Conservation (phyloP, 2,888 invertebrate species). For the Tryphoninae sp. region DNA sequence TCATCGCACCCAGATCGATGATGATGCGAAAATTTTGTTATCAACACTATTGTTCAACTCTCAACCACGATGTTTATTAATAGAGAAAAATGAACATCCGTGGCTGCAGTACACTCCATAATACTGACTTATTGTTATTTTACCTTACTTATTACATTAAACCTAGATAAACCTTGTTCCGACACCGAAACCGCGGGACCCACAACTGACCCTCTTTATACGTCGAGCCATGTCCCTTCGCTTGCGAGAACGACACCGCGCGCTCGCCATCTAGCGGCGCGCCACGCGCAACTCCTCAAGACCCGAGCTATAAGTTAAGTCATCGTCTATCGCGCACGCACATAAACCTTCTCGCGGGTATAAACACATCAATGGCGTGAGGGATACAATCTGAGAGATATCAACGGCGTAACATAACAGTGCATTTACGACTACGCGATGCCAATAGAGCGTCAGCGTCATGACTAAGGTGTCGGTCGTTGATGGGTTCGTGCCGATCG, state of each 20-base stretch:
- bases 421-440: neutral
- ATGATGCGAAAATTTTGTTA: neutral
- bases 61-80: neutral
- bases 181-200: too few species aligned
- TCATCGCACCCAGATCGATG: neutral
- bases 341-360: neutral
- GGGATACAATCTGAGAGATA: neutral
- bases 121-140: too few species aligned
- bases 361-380: neutral
- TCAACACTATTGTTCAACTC: neutral
- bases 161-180: too few species aligned
- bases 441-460: conserved; percentile 9
- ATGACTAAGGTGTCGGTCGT: conserved; percentile 28
- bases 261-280: conserved; percentile 4
- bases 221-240: neutral
- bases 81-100: neutral
- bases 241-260: neutral
- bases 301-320: neutral
- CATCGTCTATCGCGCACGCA: neutral
- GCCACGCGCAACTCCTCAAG: neutral
- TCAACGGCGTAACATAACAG: neutral
- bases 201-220: neutral
- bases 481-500: conserved; percentile 34
- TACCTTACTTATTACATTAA: too few species aligned
- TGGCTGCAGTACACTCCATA: neutral